Evolutionary conservation across 2,797 vertebrate species (phyloP).

Genomic region (Sebastes trivittatus): DNA sequence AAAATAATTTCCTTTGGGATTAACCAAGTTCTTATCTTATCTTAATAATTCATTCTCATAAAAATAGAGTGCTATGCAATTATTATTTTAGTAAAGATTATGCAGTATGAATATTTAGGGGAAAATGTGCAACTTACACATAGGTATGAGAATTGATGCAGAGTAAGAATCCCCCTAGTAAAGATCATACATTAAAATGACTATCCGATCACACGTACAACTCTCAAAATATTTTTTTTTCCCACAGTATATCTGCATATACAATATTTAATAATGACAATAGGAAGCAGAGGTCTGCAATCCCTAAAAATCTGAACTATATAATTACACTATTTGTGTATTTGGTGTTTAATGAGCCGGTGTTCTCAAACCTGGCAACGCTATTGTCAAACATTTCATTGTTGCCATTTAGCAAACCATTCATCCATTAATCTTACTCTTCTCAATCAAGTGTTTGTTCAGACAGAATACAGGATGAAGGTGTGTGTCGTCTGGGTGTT

Average conservation of each 20-base stretch:
- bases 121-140: not conserved
- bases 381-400: constrained; percentile 40
- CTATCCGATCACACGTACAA: not conserved
- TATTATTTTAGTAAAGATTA: not conserved
- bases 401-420: constrained; percentile 45
- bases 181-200: not conserved
- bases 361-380: constrained; percentile 28
- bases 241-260: not conserved
- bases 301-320: not conserved
- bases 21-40: not conserved
- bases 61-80: not conserved
- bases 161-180: not conserved
- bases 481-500: constrained; percentile 65
- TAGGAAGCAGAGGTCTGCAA: not conserved
- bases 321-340: constrained; percentile 31
- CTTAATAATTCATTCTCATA: not conserved
- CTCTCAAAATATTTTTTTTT: not conserved
- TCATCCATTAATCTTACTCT: constrained; percentile 65
- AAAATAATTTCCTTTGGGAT: too few species aligned
- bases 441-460: constrained; percentile 62
- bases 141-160: not conserved
- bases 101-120: too few species aligned
- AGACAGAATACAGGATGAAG: constrained; percentile 71
- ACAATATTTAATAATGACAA: not conserved
- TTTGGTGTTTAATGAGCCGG: constrained; percentile 8